Evolutionary conservation across 2,888 invertebrate genomes (phyloP).

Genomic region (Sphaerophoria rueppellii): DNA sequence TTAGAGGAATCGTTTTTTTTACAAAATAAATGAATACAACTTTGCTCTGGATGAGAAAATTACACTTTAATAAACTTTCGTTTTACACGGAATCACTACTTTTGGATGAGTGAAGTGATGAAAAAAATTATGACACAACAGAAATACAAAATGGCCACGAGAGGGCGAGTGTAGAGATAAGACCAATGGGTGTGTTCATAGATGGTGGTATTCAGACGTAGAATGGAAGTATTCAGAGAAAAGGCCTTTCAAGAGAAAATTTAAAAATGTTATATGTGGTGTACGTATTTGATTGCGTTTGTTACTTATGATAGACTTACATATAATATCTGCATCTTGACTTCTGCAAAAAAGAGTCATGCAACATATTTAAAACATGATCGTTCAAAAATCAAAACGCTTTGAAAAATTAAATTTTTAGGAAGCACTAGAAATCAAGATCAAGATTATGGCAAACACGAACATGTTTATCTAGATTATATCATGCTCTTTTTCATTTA

Average conservation of each 20-base stretch:
- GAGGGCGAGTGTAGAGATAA: background rate
- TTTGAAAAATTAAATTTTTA: too few species aligned
- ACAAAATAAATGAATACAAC: constrained; percentile 59
- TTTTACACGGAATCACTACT: constrained; percentile 48
- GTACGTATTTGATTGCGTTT: too few species aligned
- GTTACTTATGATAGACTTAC: too few species aligned
- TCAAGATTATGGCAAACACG: too few species aligned
- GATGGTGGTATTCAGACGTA: background rate
- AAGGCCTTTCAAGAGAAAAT: background rate
- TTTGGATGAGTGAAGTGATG: constrained; percentile 26
- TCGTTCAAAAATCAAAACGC: too few species aligned
- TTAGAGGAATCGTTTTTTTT: constrained; percentile 33
- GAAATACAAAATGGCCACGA: constrained; percentile 62
- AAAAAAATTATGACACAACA: constrained; percentile 72
- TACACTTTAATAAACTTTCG: constrained; percentile 52
- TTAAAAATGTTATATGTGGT: background rate
- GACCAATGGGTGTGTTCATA: constrained; percentile 44
- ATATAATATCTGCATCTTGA: too few species aligned
- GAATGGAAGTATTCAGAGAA: background rate
- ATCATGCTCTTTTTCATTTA: too few species aligned
- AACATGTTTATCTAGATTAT: too few species aligned
- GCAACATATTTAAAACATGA: too few species aligned
- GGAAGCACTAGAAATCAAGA: too few species aligned
- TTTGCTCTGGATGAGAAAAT: constrained; percentile 27
- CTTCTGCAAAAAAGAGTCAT: too few species aligned